These are phyloP conservation scores for Tenodera sinensis DNA, from an alignment of 2,888 invertebrate genomes.

Conservation along the genomic window DNA sequence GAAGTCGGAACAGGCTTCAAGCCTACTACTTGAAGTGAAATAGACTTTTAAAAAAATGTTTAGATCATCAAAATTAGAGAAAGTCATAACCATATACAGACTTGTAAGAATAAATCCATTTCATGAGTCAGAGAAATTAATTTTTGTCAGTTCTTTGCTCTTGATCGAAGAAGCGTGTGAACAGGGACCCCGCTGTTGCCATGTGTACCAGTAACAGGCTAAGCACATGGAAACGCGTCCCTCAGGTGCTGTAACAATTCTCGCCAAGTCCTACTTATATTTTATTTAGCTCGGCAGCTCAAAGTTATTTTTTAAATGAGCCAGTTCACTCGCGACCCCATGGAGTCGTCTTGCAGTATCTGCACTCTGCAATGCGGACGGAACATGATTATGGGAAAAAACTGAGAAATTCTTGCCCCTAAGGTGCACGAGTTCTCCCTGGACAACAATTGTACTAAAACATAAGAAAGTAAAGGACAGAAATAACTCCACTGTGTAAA, in stretches of 20 bases:
- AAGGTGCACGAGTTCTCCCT: background rate
- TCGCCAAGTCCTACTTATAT: background rate
- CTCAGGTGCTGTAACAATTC: background rate
- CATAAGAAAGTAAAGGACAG: no score
- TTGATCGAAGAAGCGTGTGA: no score
- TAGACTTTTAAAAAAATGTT: no score
- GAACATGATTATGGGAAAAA: background rate
- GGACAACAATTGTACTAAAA: background rate
- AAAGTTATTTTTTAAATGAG: background rate
- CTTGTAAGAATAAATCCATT: no score
- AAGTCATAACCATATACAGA: no score
- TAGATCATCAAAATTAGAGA: no score
- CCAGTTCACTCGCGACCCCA: background rate
- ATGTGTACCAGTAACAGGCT: background rate
- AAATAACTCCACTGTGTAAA: background rate
- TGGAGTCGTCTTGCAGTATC: background rate
- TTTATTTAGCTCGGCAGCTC: background rate
- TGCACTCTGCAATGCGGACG: background rate
- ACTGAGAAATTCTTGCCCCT: background rate
- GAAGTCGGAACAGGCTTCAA: no score
- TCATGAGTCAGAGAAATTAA: no score
- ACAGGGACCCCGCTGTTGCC: background rate
- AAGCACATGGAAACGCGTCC: background rate
- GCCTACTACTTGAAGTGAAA: no score
- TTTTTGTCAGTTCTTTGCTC: no score